phyloP scores from a whole-genome alignment of 2,113 vertebrate species.

The Sinocyclocheilus anophthalmus region DNA sequence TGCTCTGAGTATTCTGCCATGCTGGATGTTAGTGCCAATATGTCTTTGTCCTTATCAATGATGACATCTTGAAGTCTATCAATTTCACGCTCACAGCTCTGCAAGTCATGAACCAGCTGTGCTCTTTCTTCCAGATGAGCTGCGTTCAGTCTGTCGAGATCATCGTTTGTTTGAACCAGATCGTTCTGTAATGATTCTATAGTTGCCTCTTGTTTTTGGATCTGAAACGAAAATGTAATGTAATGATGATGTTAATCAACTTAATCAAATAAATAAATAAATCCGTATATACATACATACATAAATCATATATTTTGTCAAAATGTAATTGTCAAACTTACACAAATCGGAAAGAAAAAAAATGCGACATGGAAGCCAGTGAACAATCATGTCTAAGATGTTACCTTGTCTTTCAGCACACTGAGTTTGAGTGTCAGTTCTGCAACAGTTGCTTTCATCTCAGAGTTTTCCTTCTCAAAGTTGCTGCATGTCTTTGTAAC shows the following conservation, averaged over 20 bases:
- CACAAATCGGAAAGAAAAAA: background rate
- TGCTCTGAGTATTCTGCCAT: constrained; percentile 83
- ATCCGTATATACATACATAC: too few species aligned
- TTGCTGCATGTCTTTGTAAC: constrained; percentile 72
- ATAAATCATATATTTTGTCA: background rate
- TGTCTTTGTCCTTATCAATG: constrained; percentile 83
- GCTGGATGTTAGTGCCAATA: constrained; percentile 72
- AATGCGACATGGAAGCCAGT: background rate
- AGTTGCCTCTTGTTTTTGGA: constrained; percentile 78
- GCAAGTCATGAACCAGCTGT: constrained; percentile 87
- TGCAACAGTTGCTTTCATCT: constrained; percentile 75
- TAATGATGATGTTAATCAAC: background rate
- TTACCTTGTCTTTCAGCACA: constrained; percentile 85
- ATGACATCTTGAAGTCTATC: constrained; percentile 82
- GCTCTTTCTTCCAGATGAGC: constrained; percentile 85
- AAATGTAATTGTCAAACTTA: background rate
- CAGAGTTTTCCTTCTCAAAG: constrained; percentile 76
- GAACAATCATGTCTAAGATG: background rate
- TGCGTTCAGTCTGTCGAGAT: constrained; percentile 85
- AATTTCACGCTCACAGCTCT: constrained; percentile 86
- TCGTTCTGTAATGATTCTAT: constrained; percentile 80
- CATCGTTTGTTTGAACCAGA: constrained; percentile 87
- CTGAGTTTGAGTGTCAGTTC: constrained; percentile 81
- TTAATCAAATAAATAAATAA: background rate
- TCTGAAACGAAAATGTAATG: constrained; percentile 56